Evolutionary conservation across 2,888 invertebrate genomes (phyloP).

Genomic region (Poecilobothrus nobilitatus): DNA sequence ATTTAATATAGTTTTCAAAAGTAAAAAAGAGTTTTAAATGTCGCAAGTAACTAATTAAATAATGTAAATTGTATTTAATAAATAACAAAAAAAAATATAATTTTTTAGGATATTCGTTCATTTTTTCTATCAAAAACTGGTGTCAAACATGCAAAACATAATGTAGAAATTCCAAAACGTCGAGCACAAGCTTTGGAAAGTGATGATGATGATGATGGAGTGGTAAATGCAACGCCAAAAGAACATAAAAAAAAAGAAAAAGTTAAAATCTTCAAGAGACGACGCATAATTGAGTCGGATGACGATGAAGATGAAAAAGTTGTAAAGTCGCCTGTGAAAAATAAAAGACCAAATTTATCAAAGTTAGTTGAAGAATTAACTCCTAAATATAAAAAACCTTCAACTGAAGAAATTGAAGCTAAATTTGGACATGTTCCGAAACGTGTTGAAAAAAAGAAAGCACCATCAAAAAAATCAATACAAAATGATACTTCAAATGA

Average conservation of each 20-base stretch:
- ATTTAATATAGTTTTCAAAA: neutral
- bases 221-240: neutral
- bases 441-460: constrained; percentile 7
- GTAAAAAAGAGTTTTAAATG: neutral
- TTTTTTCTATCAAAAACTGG: neutral
- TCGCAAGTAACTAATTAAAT: neutral
- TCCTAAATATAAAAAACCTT: neutral
- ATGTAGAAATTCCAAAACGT: neutral
- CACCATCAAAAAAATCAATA: neutral
- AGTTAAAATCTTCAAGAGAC: neutral
- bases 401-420: neutral
- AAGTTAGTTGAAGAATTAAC: neutral
- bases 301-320: neutral
- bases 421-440: neutral
- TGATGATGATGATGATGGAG: neutral
- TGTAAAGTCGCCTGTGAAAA: neutral
- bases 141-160: neutral
- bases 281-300: constrained; percentile 7
- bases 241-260: neutral
- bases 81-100: no score
- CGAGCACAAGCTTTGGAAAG: neutral
- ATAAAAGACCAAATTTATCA: neutral
- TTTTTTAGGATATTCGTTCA: constrained; percentile 8
- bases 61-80: no score
- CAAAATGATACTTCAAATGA: neutral